Base-by-base conservation (phyloP, 2,113 vertebrate genomes). In the Reinhardtius hippoglossoides region DNA sequence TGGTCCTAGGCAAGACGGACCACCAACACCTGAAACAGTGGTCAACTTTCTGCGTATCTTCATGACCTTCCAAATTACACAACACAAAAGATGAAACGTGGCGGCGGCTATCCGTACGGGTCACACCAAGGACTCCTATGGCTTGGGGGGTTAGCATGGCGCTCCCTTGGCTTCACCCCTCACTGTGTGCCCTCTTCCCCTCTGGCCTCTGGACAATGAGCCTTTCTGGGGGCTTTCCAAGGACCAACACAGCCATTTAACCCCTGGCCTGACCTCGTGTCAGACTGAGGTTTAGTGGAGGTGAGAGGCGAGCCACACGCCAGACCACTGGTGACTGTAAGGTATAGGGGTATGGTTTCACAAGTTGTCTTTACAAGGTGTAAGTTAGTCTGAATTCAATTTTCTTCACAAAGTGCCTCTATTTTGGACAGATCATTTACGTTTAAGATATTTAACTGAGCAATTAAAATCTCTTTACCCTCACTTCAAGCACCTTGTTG, bases 241-340 rank as follows among this genome's bases (percentile, higher is more conserved):
- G 82, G 86, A 88, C 89, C 86, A 87, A 74, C 81, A 67, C 61
- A 76, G 88, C 78, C 89, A 86, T 90, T 91, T 92, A 89, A 93
- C 91, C 91, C 60, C 83, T 74, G 76, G 73, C 83, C 85, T 90
- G 89, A 93, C 90, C 90, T 77, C 2, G 59, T 87, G 92, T 90
- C 87, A 85, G 83, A 69, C 59, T 13, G 67, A 62, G 80, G 71
- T 82, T 72, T 40, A 60, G 77, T 65, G 56, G 87, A 88, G 86
- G 81, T 80, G 85, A 85, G 86, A 35, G 26, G 65, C 77, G 84
- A 65, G 85, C 77, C 87, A 87, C 84, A 83, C 79, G 82, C 37
- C 80, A 56, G 63, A 10, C 66, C 10, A 24, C 67, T 62, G 74
- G 24, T 68, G 71, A 55, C 75, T 66, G 78, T 74, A 67, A 84